Conservation (phyloP, 2,888 invertebrate genomes). For the Brachypterus glaber region DNA sequence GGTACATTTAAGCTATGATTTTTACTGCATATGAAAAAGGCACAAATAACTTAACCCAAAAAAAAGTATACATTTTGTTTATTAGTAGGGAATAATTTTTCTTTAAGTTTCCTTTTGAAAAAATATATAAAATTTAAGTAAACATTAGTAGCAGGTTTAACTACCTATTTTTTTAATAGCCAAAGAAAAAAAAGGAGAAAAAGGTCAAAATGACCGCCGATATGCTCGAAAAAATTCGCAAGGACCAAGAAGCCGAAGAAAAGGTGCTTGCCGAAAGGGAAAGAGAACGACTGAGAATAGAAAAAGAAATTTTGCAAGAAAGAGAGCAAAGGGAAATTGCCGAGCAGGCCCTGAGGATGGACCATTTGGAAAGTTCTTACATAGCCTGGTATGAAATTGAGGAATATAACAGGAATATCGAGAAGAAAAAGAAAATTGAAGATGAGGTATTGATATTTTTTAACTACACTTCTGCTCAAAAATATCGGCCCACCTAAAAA, state of each 20-base stretch:
- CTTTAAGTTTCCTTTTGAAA: too few relatives aligned
- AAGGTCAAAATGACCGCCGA: conserved; percentile 20
- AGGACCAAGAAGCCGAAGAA: conserved; percentile 23
- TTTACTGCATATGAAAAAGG: too few relatives aligned
- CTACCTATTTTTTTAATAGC: conserved; percentile 2
- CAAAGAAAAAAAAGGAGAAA: conserved; percentile 3
- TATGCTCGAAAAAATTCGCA: conserved; percentile 22
- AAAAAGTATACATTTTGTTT: too few relatives aligned
- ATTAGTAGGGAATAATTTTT: too few relatives aligned
- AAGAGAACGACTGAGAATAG: conserved; percentile 25
- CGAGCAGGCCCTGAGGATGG: conserved; percentile 29
- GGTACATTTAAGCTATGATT: too few relatives aligned
- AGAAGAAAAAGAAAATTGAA: conserved; percentile 18
- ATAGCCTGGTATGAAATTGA: conserved; percentile 14
- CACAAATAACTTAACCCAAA: too few relatives aligned
- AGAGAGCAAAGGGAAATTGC: conserved; percentile 34
- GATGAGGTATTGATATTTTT: conserved; percentile 21
- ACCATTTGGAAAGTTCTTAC: conserved; percentile 27
- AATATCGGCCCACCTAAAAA: too few relatives aligned
- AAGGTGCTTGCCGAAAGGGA: conserved; percentile 23
- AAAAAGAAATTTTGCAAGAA: conserved; percentile 29
- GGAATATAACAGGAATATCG: conserved; percentile 14
- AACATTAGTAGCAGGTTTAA: too few relatives aligned
- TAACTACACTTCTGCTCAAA: too few relatives aligned
- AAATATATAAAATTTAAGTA: too few relatives aligned